phyloP scores from a whole-genome alignment of 2,797 vertebrate species.

The Allobates femoralis region DNA sequence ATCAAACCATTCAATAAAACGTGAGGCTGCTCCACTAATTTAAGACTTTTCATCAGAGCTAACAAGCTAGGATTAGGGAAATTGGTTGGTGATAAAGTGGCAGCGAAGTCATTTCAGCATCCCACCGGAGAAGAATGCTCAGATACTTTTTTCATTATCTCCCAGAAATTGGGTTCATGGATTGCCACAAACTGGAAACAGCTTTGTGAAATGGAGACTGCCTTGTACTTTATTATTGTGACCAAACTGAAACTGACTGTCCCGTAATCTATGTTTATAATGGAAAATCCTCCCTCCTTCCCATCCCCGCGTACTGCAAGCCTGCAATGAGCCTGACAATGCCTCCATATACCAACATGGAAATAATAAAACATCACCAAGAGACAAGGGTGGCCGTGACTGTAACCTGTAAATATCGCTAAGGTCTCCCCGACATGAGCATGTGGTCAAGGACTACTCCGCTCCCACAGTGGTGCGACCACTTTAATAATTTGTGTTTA shows the following conservation, averaged over 20 bases:
- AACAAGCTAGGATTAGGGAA: slow-evolving; percentile 58
- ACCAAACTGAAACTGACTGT: slow-evolving; percentile 57
- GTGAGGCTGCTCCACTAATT: slow-evolving; percentile 37
- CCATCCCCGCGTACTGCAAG: neutral
- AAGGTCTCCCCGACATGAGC: neutral
- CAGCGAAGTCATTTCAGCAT: slow-evolving; percentile 47
- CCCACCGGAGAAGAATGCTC: slow-evolving; percentile 42
- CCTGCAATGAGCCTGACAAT: neutral
- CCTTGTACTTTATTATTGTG: slow-evolving; percentile 54
- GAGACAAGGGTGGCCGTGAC: neutral
- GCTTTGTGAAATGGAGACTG: slow-evolving; percentile 58
- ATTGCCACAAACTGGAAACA: slow-evolving; percentile 55
- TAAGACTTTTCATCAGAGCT: slow-evolving; percentile 49
- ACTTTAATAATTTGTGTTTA: slow-evolving; percentile 33
- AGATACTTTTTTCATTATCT: slow-evolving; percentile 63
- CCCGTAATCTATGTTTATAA: slow-evolving; percentile 57
- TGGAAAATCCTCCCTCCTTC: slow-evolving; percentile 22
- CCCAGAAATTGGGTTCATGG: slow-evolving; percentile 62
- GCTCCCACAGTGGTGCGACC: neutral
- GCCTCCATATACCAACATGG: neutral
- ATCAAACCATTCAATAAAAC: slow-evolving; percentile 47
- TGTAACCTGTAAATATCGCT: slow-evolving; percentile 32
- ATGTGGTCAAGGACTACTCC: neutral
- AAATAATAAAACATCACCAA: slow-evolving; percentile 1
- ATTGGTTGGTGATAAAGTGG: slow-evolving; percentile 53